A percentile compares a stretch with the other conserved stretches of the same genome.
Evolutionary conservation across 2,888 invertebrate species (phyloP).

Genomic region (Sminthurinus aureus): DNA sequence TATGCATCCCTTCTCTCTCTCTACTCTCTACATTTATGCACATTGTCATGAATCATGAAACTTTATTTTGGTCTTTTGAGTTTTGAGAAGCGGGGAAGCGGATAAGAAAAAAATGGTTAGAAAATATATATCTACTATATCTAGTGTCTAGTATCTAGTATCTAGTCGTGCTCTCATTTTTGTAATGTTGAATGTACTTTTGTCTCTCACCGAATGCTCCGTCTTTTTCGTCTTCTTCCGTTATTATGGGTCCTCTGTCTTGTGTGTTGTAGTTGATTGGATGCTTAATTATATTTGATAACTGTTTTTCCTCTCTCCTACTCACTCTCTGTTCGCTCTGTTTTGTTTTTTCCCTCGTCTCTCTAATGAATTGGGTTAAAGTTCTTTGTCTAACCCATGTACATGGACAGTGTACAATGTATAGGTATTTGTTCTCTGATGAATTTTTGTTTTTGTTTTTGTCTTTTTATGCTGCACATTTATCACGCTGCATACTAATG

Average conservation of each 20-base stretch:
- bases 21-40: background rate
- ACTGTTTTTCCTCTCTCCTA: slow-evolving; percentile 10
- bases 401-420: too few species aligned
- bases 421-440: background rate
- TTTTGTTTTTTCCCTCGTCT: background rate
- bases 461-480: background rate
- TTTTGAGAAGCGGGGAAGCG: too few species aligned
- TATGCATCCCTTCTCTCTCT: background rate
- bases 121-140: background rate
- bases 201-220: slow-evolving; percentile 3
- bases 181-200: slow-evolving; percentile 2
- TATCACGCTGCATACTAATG: too few species aligned
- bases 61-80: background rate
- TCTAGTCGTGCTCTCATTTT: slow-evolving; percentile 10
- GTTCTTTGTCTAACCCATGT: background rate
- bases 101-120: background rate
- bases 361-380: slow-evolving; percentile 23
- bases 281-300: slow-evolving; percentile 22
- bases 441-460: background rate
- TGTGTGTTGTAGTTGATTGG: slow-evolving; percentile 14
- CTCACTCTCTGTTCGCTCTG: too few species aligned
- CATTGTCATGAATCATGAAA: slow-evolving; percentile 8
- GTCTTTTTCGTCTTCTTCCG: background rate
- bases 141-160: too few species aligned
- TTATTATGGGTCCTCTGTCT: background rate